Conservation (phyloP, 2,888 invertebrate species). For the Eupithecia subfuscata region DNA sequence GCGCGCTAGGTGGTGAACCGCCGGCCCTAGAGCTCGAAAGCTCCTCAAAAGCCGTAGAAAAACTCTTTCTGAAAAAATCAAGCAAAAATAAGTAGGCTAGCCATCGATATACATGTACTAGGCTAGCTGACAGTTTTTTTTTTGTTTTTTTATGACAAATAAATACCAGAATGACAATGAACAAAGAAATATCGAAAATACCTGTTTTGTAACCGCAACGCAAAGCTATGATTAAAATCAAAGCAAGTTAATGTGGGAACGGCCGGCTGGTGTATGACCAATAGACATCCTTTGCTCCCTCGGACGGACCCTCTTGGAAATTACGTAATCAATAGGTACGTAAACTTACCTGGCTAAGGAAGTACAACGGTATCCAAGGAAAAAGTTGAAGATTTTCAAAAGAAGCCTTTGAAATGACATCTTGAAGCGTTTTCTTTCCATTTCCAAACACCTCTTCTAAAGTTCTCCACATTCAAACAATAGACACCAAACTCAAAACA, state of each 20-base stretch:
- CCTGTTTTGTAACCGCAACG: no score
- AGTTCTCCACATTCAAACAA: constrained; percentile 13
- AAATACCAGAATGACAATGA: not conserved
- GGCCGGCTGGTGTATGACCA: constrained; percentile 22
- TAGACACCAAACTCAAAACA: constrained; percentile 63
- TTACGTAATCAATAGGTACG: constrained; percentile 2
- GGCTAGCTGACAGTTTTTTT: no score
- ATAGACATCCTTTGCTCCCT: not conserved
- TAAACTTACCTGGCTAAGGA: not conserved
- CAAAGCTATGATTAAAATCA: constrained; percentile 28
- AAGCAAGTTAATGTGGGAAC: constrained; percentile 31
- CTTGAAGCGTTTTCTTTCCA: not conserved
- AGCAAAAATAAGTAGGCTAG: no score
- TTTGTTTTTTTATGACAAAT: not conserved
- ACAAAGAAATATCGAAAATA: not conserved
- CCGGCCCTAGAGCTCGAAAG: no score
- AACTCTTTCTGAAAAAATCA: no score
- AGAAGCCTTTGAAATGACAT: not conserved
- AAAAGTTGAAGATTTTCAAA: not conserved
- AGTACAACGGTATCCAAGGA: not conserved
- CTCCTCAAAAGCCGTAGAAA: no score
- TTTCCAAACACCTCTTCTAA: not conserved
- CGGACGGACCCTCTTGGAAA: not conserved
- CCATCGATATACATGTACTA: no score
- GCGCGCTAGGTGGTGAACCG: no score